Conservation (phyloP, 2,888 invertebrate species). For the Eurois occulta region DNA sequence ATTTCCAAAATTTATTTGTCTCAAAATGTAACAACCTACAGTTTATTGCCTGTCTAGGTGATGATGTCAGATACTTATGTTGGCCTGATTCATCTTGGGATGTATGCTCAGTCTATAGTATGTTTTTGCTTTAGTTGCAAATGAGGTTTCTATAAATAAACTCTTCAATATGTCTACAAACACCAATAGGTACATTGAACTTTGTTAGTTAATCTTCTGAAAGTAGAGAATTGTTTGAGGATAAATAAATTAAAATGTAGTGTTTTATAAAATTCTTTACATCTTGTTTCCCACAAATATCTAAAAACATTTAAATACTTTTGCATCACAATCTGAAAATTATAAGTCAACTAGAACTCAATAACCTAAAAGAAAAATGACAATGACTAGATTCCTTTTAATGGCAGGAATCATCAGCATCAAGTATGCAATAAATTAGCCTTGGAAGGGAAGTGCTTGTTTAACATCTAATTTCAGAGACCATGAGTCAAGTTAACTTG, state of each 20-base stretch:
- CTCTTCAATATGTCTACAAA: slow-evolving; percentile 38
- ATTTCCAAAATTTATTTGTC: neutral
- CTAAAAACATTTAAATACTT: slow-evolving; percentile 3
- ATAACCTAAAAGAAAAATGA: slow-evolving; percentile 3
- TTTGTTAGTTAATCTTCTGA: slow-evolving; percentile 22
- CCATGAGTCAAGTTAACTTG: slow-evolving; percentile 22
- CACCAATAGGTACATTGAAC: slow-evolving; percentile 53
- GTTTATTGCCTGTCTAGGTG: slow-evolving; percentile 62
- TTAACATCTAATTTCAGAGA: slow-evolving; percentile 32
- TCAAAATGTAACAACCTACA: slow-evolving; percentile 39
- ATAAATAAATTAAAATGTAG: neutral
- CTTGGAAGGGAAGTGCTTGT: slow-evolving; percentile 28
- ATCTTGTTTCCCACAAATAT: slow-evolving; percentile 13
- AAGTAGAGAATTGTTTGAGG: slow-evolving; percentile 7
- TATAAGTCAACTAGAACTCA: slow-evolving; percentile 7
- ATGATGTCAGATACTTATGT: slow-evolving; percentile 73
- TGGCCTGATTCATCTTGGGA: slow-evolving; percentile 70
- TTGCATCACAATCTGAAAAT: neutral
- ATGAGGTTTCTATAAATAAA: slow-evolving; percentile 52
- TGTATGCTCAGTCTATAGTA: slow-evolving; percentile 51
- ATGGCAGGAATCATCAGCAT: slow-evolving; percentile 4
- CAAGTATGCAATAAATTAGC: slow-evolving; percentile 16
- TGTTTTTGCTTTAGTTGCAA: slow-evolving; percentile 48
- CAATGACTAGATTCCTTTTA: slow-evolving; percentile 22
- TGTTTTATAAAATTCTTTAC: neutral